Evolutionary conservation across 1,140 invertebrate genomes (phyloP), one percentile per base, ranked within the genome.

Genomic region (Chlorops oryzae): DNA sequence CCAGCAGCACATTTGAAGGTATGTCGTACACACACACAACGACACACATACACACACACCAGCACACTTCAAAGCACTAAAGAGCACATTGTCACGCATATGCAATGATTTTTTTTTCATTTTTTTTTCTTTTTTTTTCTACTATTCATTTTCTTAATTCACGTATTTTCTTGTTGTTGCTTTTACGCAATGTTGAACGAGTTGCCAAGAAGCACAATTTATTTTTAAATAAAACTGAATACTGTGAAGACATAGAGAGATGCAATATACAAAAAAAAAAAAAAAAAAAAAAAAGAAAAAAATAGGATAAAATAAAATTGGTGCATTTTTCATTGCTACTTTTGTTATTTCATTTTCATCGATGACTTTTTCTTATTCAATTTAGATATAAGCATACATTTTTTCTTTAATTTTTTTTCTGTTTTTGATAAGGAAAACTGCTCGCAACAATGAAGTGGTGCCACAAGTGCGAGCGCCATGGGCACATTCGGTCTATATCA

Each of bases 261-360:
- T 59, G 27, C 43, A 64, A 64, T 63, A 65, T 62, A 64, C 37
- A 43, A 50, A 24, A 47, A 57, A 54, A 51, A 54, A 46, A 47
- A 44, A 34, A 21, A 17, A 18, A 42, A 57, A 63, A 63, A 58
- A 63, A 61, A 47, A 57, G 13, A 6, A 15, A 53, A 49, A 23
- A 39, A 37, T 28, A 47, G 6, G 37, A 39, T 15, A 39, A 39
- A 39, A 39, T 7, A 9, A 39, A 39, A 39, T 32, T 32, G 28
- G 7, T 32, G 7, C n/a, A 9, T 32, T 32, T 32, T 32, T 32
- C n/a, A 9, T 32, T 9, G n/a, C 7, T n/a, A 32, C 28, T 32
- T n/a, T n/a, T n/a, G n/a, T n/a, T n/a, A 25, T 51, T 51, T 37
- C 47, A 25, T 20, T 13, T 23, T 21, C 41, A 46, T 37, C 42